A percentile compares a stretch with the other conserved stretches of the same genome.
Conservation (phyloP, 2,113 vertebrate species). For the Puma concolor region DNA sequence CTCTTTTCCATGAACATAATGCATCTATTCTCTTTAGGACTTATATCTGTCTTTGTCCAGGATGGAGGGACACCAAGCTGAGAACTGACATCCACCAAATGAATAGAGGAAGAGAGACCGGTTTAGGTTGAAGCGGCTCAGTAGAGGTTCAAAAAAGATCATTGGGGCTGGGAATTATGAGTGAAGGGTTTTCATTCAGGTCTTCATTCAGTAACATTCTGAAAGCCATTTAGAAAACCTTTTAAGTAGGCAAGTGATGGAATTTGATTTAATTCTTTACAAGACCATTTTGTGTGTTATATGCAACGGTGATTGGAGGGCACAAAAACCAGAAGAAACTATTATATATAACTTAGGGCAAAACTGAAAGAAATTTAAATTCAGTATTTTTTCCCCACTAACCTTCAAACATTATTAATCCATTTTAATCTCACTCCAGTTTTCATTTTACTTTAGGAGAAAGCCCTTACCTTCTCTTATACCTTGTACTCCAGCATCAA, state of each 20-base stretch:
- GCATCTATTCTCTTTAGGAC: background rate
- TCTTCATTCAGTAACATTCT: background rate
- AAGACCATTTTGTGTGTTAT: background rate
- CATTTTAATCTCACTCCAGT: background rate
- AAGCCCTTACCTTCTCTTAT: background rate
- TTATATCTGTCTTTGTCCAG: background rate
- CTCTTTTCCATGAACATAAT: background rate
- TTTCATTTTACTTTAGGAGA: background rate
- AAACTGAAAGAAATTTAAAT: conserved; percentile 16
- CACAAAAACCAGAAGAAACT: background rate
- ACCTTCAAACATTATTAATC: background rate
- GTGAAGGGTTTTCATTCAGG: background rate
- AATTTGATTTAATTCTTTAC: background rate
- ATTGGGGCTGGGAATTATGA: background rate
- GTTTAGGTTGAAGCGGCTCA: background rate
- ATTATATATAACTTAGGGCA: background rate
- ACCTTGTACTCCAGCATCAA: background rate
- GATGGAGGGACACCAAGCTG: background rate
- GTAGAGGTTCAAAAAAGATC: background rate
- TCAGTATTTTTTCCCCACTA: background rate
- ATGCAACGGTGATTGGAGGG: background rate
- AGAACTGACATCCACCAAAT: background rate
- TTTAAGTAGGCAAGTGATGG: background rate
- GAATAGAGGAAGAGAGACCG: background rate
- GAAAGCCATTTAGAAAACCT: background rate